phyloP scores from a whole-genome alignment of 2,797 vertebrate species.

The Ctenopoma multispine region DNA sequence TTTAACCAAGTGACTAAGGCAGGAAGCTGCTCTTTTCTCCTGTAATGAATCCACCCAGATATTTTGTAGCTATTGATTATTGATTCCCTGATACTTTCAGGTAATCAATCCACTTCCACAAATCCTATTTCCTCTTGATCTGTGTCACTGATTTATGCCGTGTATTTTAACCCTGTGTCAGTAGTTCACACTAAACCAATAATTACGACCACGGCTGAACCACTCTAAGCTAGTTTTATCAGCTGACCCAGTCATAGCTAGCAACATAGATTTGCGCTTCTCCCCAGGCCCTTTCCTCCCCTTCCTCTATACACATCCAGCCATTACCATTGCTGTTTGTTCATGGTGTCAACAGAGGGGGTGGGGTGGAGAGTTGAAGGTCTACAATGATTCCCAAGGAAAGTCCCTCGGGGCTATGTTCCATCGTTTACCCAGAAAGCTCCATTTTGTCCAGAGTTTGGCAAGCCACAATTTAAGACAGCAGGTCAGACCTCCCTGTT shows the following conservation, averaged over 20 bases:
- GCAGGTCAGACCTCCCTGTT: conserved; percentile 72
- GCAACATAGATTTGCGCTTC: conserved; percentile 20
- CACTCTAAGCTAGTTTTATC: conserved; percentile 48
- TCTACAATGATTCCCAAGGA: conserved; percentile 60
- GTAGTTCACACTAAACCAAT: conserved; percentile 53
- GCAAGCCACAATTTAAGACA: conserved; percentile 68
- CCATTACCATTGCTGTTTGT: conserved; percentile 52
- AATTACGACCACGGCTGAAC: conserved; percentile 60
- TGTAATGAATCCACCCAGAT: conserved; percentile 5
- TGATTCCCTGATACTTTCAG: conserved; percentile 39
- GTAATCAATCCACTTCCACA: conserved; percentile 26
- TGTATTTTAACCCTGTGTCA: conserved; percentile 46
- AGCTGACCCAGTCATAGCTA: conserved; percentile 51
- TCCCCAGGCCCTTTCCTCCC: conserved; percentile 20
- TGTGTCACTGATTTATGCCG: conserved; percentile 29
- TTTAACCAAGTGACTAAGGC: conserved; percentile 22
- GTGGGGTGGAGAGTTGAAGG: conserved; percentile 20
- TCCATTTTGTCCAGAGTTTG: conserved; percentile 46
- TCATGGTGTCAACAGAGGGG: conserved; percentile 44
- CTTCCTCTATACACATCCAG: conserved; percentile 44
- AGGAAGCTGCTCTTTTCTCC: conserved; percentile 16
- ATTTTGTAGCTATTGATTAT: conserved; percentile 55
- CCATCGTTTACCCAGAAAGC: conserved; percentile 63
- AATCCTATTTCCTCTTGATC: conserved; percentile 54
- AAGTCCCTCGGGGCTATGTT: conserved; percentile 59